A percentile compares a stretch with the other conserved stretches of the same genome.
Conservation (phyloP, 2,888 invertebrate genomes). For the Choristoneura rosaceana region DNA sequence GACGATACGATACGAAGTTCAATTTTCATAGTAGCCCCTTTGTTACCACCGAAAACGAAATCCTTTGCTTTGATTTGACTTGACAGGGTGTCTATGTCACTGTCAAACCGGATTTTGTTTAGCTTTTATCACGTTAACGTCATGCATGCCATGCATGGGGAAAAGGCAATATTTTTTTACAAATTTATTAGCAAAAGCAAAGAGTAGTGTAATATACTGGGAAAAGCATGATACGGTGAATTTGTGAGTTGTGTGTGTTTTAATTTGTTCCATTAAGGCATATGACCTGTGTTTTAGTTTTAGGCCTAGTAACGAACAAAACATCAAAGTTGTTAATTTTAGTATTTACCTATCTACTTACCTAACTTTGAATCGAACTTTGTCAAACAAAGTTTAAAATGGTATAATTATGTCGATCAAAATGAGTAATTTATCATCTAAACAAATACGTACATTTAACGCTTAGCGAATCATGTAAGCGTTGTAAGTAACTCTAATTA, state of each 20-base stretch:
- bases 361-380: background rate
- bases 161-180: too few species aligned
- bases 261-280: background rate
- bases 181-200: too few species aligned
- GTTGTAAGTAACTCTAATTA: background rate
- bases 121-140: background rate
- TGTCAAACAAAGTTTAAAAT: background rate
- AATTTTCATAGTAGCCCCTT: too few species aligned
- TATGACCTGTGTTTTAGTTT: background rate
- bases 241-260: background rate
- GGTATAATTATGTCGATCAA: background rate
- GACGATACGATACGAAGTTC: too few species aligned
- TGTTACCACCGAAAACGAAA: too few species aligned
- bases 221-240: background rate
- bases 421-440: background rate
- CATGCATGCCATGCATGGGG: background rate
- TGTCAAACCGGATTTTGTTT: too few species aligned
- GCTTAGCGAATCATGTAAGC: background rate
- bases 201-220: too few species aligned
- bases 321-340: too few species aligned
- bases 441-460: constrained; percentile 26
- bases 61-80: too few species aligned
- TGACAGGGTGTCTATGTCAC: too few species aligned
- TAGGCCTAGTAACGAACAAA: background rate
- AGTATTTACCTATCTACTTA: background rate